A percentile compares a stretch with the other conserved stretches of the same genome.
Conservation (phyloP, 2,113 vertebrate genomes). For the Gallinago jamesoni region DNA sequence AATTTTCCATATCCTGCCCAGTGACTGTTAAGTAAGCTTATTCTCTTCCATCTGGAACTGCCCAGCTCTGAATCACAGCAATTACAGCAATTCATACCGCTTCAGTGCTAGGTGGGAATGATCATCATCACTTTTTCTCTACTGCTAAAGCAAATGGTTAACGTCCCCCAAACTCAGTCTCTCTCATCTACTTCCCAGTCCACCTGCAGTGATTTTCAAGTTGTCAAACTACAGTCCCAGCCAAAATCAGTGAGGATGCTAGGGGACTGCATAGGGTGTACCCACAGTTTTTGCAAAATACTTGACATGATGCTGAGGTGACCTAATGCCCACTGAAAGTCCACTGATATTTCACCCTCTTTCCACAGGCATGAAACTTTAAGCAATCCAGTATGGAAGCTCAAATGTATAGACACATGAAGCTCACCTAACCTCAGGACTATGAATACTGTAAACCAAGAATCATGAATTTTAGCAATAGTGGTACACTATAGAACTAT, state of each 20-base stretch:
- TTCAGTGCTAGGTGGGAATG: neutral
- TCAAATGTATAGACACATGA: neutral
- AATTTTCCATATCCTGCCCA: slow-evolving; percentile 24
- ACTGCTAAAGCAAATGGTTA: neutral
- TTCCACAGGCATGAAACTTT: neutral
- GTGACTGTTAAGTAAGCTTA: neutral
- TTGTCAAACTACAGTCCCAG: neutral
- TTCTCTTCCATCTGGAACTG: neutral
- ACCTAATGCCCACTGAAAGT: neutral
- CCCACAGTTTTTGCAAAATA: neutral
- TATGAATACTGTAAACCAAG: neutral
- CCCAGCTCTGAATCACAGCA: neutral
- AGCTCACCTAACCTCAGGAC: neutral
- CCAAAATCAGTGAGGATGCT: neutral
- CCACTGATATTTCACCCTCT: neutral
- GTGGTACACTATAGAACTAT: neutral
- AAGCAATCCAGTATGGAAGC: neutral
- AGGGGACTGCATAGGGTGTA: neutral
- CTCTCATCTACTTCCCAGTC: neutral
- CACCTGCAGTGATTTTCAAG: neutral
- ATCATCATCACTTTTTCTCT: neutral
- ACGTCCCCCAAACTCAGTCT: neutral
- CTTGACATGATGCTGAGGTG: neutral
- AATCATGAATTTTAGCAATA: neutral
- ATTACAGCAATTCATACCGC: neutral